Evolutionary conservation across 2,797 vertebrate genomes (phyloP).

Genomic region (Ara ararauna): DNA sequence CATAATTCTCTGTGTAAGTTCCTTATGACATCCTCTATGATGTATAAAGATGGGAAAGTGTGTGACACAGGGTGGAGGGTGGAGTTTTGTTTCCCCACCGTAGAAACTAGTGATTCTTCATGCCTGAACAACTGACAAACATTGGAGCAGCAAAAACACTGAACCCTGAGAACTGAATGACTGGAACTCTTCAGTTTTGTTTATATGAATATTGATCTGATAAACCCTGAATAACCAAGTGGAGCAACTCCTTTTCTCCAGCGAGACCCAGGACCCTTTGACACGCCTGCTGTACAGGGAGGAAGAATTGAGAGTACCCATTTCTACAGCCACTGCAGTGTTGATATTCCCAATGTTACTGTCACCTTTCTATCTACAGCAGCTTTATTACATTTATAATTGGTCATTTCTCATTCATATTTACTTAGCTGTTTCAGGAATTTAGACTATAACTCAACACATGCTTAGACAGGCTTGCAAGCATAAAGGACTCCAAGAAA

Average conservation of each 20-base stretch:
- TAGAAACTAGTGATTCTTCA: background rate
- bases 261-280: background rate
- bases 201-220: background rate
- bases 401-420: background rate
- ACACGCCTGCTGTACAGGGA: background rate
- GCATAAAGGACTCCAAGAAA: background rate
- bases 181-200: background rate
- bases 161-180: background rate
- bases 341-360: accelerated
- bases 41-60: background rate
- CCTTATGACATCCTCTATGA: background rate
- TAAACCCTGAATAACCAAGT: background rate
- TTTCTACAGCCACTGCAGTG: background rate
- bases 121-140: background rate
- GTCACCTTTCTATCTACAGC: background rate
- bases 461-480: background rate
- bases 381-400: background rate
- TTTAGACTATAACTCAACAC: background rate
- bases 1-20: background rate
- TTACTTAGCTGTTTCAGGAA: background rate
- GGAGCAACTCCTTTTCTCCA: background rate
- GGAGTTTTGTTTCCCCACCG: background rate
- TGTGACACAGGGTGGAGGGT: accelerated
- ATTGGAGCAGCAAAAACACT: background rate
- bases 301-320: accelerated